Conservation (phyloP, 2,113 vertebrate species). For the Aplodontia rufa region DNA sequence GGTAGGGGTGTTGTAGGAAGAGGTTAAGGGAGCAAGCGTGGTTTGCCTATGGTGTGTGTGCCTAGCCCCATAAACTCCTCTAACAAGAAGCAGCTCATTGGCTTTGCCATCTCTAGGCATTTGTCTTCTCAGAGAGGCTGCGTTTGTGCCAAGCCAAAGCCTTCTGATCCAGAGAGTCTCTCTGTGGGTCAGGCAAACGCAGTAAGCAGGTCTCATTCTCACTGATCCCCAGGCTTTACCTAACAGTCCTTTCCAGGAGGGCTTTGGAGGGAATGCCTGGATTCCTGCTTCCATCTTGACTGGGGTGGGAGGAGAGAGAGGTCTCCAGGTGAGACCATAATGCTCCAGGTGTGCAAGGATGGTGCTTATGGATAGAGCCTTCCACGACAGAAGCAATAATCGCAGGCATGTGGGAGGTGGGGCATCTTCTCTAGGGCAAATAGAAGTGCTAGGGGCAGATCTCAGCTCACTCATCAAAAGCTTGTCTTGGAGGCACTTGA, state of each 20-base stretch:
- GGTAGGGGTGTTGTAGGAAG: background rate
- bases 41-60: background rate
- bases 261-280: background rate
- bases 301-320: background rate
- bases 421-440: background rate
- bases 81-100: background rate
- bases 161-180: background rate
- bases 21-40: background rate
- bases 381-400: accelerated
- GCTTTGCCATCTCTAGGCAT: background rate
- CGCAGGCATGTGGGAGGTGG: too few species aligned
- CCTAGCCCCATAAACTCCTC: background rate
- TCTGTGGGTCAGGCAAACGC: background rate
- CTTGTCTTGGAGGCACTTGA: background rate
- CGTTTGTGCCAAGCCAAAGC: background rate
- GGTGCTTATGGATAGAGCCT: background rate
- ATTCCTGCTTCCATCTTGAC: background rate
- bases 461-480: background rate
- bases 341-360: background rate
- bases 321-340: background rate
- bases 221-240: background rate
- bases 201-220: background rate
- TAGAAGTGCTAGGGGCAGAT: background rate
- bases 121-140: constrained; percentile 1
- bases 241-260: background rate